Evolutionary conservation across 2,797 vertebrate genomes (phyloP), one percentile per base, ranked within the genome.

Genomic region (Mus spretus): DNA sequence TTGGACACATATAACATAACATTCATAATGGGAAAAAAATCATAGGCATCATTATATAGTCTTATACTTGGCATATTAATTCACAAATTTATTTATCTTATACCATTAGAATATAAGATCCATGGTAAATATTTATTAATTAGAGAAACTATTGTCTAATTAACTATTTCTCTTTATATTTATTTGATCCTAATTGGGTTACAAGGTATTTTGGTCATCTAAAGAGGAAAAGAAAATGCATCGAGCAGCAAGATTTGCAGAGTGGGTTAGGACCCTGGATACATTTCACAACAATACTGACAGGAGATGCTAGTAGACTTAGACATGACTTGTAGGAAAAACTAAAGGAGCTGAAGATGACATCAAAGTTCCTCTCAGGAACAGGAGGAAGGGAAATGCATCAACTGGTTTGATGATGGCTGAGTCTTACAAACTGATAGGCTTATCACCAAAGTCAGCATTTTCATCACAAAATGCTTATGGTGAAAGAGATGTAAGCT

Each of bases 11-110:
- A 12, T 19, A 78, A 20, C 3, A 12, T 19, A 78, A 20, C 3
- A 87, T 59, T 78, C 63, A 78, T 31, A 90, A 40, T 20, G 74
- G 9, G 1, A 91, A 95, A 91, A 94, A 86, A 53, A 90, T 15
- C 63, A 59, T 40, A 74, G 20, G 70, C 93, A 67, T 65, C 74
- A 10, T 88, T 91, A 37, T 37, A 75, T 37, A 77, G 14, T 22
- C 26, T 79, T 85, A 37, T 26, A 53, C 3, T 37, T 77, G 40
- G 34, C 47, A 81, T 47, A 83, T 79, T 44, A 85, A 91, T 8
- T 44, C 22, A 78, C 44, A 7, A 28, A 37, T 74, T 83, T 40
- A 2, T 57, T 91, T 84, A 80, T 75, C 11, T 94, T 93, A 67
- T 1, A 19, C 28, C n/a, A 61, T 28, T 83, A 81, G 31, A 93